Percentiles rank a stretch among this genome's conserved stretches.
Conservation (phyloP, 2,888 invertebrate species). For the Anthrax anthrax region DNA sequence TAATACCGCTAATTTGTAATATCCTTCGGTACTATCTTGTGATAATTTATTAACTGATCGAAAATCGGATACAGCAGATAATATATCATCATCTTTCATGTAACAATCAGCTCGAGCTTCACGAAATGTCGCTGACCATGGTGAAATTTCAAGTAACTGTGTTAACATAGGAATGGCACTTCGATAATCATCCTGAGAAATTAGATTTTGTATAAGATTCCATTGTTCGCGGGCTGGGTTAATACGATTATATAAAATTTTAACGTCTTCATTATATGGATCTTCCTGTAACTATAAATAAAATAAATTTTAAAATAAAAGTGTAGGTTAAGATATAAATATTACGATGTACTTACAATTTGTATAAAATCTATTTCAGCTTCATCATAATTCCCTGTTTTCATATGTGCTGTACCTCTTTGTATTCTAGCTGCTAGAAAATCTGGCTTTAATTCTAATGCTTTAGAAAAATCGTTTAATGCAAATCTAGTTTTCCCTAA, state of each 20-base stretch:
- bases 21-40: slow-evolving; percentile 80
- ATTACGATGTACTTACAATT: slow-evolving; percentile 52
- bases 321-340: too few species aligned
- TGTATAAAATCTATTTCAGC: slow-evolving; percentile 70
- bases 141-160: slow-evolving; percentile 61
- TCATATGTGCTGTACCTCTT: slow-evolving; percentile 76
- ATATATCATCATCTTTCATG: slow-evolving; percentile 58
- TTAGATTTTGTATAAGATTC: slow-evolving; percentile 47
- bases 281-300: slow-evolving; percentile 47
- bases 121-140: slow-evolving; percentile 75
- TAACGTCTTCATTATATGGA: slow-evolving; percentile 63
- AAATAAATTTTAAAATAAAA: background rate
- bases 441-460: slow-evolving; percentile 86
- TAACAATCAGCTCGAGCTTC: slow-evolving; percentile 79
- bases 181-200: slow-evolving; percentile 39
- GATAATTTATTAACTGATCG: slow-evolving; percentile 78
- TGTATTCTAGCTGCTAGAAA: slow-evolving; percentile 78
- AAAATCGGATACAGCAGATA: slow-evolving; percentile 82
- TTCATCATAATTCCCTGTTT: slow-evolving; percentile 69
- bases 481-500: slow-evolving; percentile 93
- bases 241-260: slow-evolving; percentile 51
- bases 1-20: slow-evolving; percentile 51
- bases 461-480: slow-evolving; percentile 81
- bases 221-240: slow-evolving; percentile 48
- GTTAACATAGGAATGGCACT: slow-evolving; percentile 51